These are phyloP conservation scores for Mugil cephalus DNA, from an alignment of 2,113 vertebrate genomes.

Conservation along the genomic window DNA sequence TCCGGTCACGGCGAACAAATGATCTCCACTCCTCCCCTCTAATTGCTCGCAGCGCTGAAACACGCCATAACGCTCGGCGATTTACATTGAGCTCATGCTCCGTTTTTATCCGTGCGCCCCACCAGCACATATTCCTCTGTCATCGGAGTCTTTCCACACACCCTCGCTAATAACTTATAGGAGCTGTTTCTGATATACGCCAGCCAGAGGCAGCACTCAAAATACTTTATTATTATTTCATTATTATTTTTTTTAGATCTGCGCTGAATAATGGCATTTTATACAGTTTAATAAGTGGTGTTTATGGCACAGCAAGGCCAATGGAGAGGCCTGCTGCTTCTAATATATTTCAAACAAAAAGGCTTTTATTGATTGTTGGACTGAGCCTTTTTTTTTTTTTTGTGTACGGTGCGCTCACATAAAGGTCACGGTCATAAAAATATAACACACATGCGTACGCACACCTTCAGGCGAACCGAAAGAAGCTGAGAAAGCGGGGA, in stretches of 20 bases:
- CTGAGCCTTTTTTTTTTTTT: constrained; percentile 32
- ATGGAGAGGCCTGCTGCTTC: constrained; percentile 28
- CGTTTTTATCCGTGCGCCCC: constrained; percentile 48
- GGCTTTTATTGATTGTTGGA: constrained; percentile 60
- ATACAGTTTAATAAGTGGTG: constrained; percentile 64
- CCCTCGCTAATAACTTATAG: constrained; percentile 51
- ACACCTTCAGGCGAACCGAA: background rate
- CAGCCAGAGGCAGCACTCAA: constrained; percentile 50
- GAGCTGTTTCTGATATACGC: constrained; percentile 64
- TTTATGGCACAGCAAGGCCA: constrained; percentile 60
- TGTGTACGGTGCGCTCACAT: constrained; percentile 17
- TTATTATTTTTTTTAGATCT: constrained; percentile 59
- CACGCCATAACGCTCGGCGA: constrained; percentile 12
- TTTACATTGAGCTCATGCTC: constrained; percentile 49
- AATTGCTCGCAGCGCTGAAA: constrained; percentile 42
- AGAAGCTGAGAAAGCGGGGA: background rate
- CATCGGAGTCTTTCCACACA: constrained; percentile 64
- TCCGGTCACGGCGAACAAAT: constrained; percentile 34
- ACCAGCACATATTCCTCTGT: constrained; percentile 59
- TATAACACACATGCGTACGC: constrained; percentile 1
- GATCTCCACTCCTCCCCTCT: constrained; percentile 14
- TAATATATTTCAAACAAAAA: constrained; percentile 68
- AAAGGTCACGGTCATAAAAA: constrained; percentile 19
- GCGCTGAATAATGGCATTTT: constrained; percentile 57
- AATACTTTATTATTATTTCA: constrained; percentile 14